A percentile compares a stretch with the other conserved stretches of the same genome.
Evolutionary conservation across 2,888 invertebrate species (phyloP).

Genomic region (Megamerina dolium): DNA sequence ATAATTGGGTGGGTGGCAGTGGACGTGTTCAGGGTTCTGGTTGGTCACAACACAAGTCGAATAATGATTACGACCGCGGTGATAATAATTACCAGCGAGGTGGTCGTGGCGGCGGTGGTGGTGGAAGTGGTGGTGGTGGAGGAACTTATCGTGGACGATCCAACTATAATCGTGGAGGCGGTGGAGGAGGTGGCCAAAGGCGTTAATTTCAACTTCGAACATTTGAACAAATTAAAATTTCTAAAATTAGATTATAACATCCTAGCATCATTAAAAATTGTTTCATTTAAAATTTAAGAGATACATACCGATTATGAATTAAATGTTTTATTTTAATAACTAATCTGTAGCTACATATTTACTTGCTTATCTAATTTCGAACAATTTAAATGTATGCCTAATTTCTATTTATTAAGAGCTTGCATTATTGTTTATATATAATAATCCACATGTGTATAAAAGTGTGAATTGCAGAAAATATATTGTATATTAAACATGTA

Average conservation of each 20-base stretch:
- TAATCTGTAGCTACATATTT: no score
- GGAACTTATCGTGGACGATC: conserved; percentile 21
- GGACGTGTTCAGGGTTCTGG: conserved; percentile 47
- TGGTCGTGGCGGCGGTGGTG: conserved; percentile 8
- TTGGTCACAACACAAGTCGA: conserved; percentile 38
- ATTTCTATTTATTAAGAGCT: no score
- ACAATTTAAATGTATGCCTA: no score
- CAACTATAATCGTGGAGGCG: conserved; percentile 23
- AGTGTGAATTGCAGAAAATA: no score
- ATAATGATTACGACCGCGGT: conserved; percentile 27
- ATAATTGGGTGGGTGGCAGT: conserved; percentile 38
- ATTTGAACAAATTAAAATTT: neutral
- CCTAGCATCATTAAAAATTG: no score
- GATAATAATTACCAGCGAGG: conserved; percentile 23
- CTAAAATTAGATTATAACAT: neutral
- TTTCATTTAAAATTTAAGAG: neutral
- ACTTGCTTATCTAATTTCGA: no score
- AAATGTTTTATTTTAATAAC: no score
- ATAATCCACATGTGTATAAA: no score
- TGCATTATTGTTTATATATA: no score
- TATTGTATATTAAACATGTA: no score
- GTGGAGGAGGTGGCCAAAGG: conserved; percentile 13
- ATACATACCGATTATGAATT: neutral
- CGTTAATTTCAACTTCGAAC: no score
- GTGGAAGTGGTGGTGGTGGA: conserved; percentile 14